Evolutionary conservation across 2,113 vertebrate genomes (phyloP).

Genomic region (Lichenostomus cassidix): DNA sequence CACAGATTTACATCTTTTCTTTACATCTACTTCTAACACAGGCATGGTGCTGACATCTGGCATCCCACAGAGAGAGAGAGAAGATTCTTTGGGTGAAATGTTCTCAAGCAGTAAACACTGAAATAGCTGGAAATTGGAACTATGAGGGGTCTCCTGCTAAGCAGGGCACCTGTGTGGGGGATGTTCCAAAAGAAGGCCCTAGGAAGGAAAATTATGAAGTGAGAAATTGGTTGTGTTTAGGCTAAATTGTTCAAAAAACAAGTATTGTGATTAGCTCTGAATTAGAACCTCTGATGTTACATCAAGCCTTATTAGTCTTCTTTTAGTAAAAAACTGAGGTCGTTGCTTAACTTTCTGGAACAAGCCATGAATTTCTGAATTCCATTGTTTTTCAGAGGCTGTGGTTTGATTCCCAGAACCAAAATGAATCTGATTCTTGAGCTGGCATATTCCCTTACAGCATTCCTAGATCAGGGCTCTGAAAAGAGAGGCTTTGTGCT

Average conservation of each 20-base stretch:
- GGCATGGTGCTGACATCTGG: background rate
- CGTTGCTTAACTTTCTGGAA: conserved; percentile 71
- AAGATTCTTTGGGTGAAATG: background rate
- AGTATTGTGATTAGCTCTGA: conserved; percentile 56
- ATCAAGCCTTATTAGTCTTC: conserved; percentile 56
- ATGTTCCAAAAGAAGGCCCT: conserved; percentile 12
- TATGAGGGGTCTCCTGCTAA: conserved; percentile 17
- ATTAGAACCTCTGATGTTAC: conserved; percentile 56
- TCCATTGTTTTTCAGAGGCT: conserved; percentile 68
- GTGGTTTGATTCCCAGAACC: conserved; percentile 66
- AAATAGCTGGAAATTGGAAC: conserved; percentile 25
- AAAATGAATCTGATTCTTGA: conserved; percentile 74
- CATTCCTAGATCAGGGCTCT: conserved; percentile 71
- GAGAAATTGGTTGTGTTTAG: background rate
- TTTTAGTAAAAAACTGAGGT: conserved; percentile 54
- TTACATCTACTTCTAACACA: background rate
- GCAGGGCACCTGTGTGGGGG: background rate
- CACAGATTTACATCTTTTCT: background rate
- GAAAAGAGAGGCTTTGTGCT: conserved; percentile 59
- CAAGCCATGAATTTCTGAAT: conserved; percentile 68
- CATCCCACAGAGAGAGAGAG: background rate
- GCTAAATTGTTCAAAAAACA: conserved; percentile 18
- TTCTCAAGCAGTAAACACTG: background rate
- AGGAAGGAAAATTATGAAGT: conserved; percentile 38
- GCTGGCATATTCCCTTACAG: conserved; percentile 66